Evolutionary conservation across 2,888 invertebrate genomes (phyloP).

Genomic region (Amphimallon solstitiale): DNA sequence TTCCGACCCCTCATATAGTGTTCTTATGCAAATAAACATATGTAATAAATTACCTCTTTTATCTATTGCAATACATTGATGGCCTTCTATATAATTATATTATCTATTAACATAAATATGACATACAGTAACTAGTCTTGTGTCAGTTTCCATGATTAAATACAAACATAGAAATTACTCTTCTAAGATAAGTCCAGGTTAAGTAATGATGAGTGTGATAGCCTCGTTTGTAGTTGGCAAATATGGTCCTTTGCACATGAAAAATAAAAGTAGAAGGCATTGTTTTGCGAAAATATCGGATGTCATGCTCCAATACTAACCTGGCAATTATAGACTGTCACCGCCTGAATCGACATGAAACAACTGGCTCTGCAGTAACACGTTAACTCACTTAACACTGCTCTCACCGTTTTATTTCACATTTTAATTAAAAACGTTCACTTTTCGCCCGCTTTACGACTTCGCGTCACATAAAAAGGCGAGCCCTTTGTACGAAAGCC

Average conservation of each 20-base stretch:
- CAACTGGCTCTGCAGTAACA: slow-evolving; percentile 4
- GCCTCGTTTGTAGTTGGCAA: not conserved
- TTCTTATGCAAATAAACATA: no score
- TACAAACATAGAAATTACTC: no score
- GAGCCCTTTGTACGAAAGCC: slow-evolving; percentile 32
- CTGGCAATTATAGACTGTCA: slow-evolving; percentile 1
- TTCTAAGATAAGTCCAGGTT: no score
- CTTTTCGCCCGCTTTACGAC: slow-evolving; percentile 28
- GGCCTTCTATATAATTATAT: no score
- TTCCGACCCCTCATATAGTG: no score
- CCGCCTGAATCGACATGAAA: not conserved
- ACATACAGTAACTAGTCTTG: no score
- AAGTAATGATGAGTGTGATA: no score
- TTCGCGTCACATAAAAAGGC: slow-evolving; percentile 24
- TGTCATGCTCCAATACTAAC: slow-evolving; percentile 17
- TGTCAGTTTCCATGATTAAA: no score
- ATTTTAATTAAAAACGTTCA: slow-evolving; percentile 31
- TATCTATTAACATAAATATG: no score
- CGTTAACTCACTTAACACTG: slow-evolving; percentile 16
- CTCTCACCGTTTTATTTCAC: slow-evolving; percentile 32
- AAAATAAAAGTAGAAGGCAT: slow-evolving; percentile 8
- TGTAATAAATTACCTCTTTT: no score
- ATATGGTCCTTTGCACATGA: slow-evolving; percentile 11
- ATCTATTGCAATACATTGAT: no score
- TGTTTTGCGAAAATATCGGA: not conserved